phyloP scores from a whole-genome alignment of 2,113 vertebrate genomes.

The Microcebus lehilahytsara region DNA sequence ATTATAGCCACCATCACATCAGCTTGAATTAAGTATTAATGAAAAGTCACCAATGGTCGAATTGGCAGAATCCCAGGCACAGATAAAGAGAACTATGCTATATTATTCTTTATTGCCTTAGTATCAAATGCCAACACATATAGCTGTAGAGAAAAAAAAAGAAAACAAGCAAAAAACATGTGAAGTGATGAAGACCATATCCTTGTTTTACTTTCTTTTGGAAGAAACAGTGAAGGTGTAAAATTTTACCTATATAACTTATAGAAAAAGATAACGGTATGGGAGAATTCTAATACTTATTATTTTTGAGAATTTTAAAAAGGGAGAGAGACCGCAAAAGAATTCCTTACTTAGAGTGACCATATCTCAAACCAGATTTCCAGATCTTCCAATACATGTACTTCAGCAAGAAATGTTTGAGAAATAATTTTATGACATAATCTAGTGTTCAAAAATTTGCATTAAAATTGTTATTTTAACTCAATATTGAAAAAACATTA shows the following conservation, averaged over 20 bases:
- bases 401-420: not conserved
- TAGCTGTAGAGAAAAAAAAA: not conserved
- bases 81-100: not conserved
- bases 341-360: not conserved
- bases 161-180: not conserved
- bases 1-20: not conserved
- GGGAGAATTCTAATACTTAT: not conserved
- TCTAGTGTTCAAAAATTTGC: not conserved
- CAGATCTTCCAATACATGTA: not conserved
- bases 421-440: not conserved
- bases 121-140: not conserved
- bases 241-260: not conserved
- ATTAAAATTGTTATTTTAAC: not conserved
- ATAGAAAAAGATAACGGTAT: not conserved
- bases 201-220: not conserved
- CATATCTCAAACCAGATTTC: not conserved
- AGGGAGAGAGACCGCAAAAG: not conserved
- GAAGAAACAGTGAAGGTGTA: not conserved
- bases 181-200: not conserved
- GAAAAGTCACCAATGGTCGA: not conserved
- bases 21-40: not conserved
- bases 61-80: not conserved
- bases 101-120: not conserved
- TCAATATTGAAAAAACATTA: not conserved
- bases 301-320: not conserved